Conservation (phyloP, 2,888 invertebrate genomes). For the Sphaerolaimus hirsutus region DNA sequence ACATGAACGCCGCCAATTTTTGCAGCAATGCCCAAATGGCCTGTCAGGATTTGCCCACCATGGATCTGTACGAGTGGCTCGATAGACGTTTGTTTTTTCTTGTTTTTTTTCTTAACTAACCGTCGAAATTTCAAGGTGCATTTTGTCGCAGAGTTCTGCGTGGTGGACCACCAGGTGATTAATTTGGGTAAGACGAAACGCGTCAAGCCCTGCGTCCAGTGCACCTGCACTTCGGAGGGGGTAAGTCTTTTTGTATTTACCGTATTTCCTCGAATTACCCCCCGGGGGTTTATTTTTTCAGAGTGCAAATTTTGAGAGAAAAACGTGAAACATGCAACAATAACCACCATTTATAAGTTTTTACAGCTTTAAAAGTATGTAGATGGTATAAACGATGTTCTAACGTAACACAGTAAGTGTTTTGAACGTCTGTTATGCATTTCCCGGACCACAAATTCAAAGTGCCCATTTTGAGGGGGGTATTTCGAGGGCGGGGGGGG, state of each 20-base stretch:
- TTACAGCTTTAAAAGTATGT: too few relatives aligned
- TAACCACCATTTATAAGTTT: too few relatives aligned
- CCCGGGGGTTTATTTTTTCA: too few relatives aligned
- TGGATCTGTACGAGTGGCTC: constrained; percentile 19
- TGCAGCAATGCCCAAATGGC: constrained; percentile 20
- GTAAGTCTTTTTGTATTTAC: constrained; percentile 9
- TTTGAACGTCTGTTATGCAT: too few relatives aligned
- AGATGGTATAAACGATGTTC: too few relatives aligned
- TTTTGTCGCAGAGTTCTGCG: constrained; percentile 17
- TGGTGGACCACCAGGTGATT: constrained; percentile 20
- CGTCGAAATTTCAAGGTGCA: background rate
- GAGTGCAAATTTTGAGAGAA: background rate
- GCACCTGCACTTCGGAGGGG: constrained; percentile 24
- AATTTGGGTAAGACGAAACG: constrained; percentile 19
- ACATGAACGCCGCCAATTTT: constrained; percentile 3
- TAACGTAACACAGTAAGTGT: too few relatives aligned
- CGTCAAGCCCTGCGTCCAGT: constrained; percentile 22
- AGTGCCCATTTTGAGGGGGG: too few relatives aligned
- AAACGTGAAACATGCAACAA: too few relatives aligned
- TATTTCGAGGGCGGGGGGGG: too few relatives aligned
- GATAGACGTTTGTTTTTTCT: constrained; percentile 15
- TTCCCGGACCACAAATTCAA: too few relatives aligned
- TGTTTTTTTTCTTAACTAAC: background rate
- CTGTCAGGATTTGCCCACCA: constrained; percentile 17
- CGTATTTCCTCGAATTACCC: too few relatives aligned